Evolutionary conservation across 2,113 vertebrate genomes (phyloP).

Genomic region (Alaudala cheleensis): DNA sequence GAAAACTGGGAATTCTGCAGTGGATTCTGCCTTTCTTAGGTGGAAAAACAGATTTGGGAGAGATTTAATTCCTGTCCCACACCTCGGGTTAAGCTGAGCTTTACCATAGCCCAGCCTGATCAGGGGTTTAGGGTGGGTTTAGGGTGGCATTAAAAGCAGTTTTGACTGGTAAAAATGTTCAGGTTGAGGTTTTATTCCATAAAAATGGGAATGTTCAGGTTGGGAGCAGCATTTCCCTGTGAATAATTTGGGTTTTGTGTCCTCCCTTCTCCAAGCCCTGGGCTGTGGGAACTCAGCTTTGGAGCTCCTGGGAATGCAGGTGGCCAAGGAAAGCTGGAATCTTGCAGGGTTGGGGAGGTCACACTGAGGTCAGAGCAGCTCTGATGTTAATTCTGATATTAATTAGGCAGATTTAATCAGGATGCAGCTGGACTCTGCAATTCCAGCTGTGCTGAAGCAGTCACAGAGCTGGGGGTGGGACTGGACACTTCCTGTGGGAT

Average conservation of each 20-base stretch:
- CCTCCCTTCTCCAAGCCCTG: rapidly evolving
- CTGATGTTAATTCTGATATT: background rate
- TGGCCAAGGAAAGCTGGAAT: rapidly evolving
- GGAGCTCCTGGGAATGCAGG: rapidly evolving
- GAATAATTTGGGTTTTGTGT: background rate
- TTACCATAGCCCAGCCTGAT: background rate
- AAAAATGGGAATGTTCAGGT: rapidly evolving
- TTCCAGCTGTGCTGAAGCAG: background rate
- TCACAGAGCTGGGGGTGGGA: background rate
- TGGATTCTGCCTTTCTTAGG: background rate
- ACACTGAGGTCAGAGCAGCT: background rate
- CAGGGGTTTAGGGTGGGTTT: background rate
- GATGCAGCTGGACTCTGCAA: background rate
- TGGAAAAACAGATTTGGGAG: background rate
- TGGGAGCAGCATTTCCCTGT: rapidly evolving
- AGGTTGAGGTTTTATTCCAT: rapidly evolving
- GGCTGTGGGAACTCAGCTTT: rapidly evolving
- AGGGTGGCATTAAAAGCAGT: rapidly evolving
- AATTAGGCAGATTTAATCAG: background rate
- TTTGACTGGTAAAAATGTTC: background rate
- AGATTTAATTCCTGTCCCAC: background rate
- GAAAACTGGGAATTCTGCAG: background rate
- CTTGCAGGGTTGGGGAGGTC: background rate
- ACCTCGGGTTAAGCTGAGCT: rapidly evolving
- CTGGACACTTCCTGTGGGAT: background rate